A percentile compares a stretch with the other conserved stretches of the same genome.
Conservation (phyloP, 1,140 invertebrate genomes). For the Nebria ingens region DNA sequence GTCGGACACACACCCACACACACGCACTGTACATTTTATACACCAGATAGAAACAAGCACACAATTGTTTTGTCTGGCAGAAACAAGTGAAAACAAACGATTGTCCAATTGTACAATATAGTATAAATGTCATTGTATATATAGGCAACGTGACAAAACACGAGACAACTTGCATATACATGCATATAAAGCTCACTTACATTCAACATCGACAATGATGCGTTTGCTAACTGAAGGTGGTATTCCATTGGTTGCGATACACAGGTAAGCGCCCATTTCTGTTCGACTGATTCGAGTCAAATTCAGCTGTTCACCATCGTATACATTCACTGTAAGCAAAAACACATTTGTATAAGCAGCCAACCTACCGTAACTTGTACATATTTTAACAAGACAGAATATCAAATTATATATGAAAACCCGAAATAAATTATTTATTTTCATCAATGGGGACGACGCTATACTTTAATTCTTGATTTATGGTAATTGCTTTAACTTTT, state of each 20-base stretch:
- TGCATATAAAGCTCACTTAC: constrained; percentile 50
- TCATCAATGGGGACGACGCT: no score
- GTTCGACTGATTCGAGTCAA: constrained; percentile 71
- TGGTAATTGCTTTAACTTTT: no score
- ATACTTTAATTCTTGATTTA: no score
- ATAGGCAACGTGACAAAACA: background rate
- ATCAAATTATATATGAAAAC: background rate
- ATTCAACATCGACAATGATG: constrained; percentile 80
- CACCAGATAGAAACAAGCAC: background rate
- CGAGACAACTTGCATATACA: background rate
- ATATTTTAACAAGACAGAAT: constrained; percentile 19
- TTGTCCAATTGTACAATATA: background rate
- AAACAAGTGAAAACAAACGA: no score
- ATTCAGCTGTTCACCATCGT: constrained; percentile 72
- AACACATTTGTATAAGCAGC: no score
- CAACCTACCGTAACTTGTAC: no score
- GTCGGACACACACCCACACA: no score
- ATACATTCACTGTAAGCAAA: constrained; percentile 53
- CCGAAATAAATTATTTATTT: no score
- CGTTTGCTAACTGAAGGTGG: constrained; percentile 81
- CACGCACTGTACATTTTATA: no score
- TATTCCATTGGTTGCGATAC: constrained; percentile 73
- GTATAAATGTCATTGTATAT: background rate
- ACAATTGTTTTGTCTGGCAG: no score
- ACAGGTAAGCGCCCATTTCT: constrained; percentile 80